Evolutionary conservation across 2,113 vertebrate species (phyloP).

Genomic region (Mirza zaza): DNA sequence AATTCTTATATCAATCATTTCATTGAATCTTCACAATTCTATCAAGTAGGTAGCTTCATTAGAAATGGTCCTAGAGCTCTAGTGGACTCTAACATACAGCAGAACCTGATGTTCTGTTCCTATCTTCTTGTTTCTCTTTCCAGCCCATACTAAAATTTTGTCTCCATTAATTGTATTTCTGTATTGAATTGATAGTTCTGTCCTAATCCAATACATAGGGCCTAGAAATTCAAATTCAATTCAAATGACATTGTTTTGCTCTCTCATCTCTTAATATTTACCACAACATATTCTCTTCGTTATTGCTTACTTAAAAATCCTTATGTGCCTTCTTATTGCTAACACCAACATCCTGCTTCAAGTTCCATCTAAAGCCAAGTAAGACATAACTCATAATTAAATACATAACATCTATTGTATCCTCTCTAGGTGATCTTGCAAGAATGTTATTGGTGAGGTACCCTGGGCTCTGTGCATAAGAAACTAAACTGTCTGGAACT

Average conservation of each 20-base stretch:
- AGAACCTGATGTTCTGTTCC: not conserved
- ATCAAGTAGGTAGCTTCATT: not conserved
- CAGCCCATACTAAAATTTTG: not conserved
- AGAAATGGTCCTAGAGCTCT: not conserved
- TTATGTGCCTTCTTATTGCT: not conserved
- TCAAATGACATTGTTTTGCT: not conserved
- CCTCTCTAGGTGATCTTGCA: not conserved
- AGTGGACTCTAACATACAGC: not conserved
- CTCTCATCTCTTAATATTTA: constrained; percentile 44
- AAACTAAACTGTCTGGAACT: not conserved
- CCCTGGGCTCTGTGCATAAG: not conserved
- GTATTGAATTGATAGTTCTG: constrained; percentile 10
- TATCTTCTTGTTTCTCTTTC: constrained; percentile 29
- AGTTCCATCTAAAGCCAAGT: not conserved
- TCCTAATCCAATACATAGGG: not conserved
- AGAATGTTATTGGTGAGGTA: not conserved
- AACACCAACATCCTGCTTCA: not conserved
- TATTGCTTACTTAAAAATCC: constrained; percentile 34
- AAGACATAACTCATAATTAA: constrained; percentile 30
- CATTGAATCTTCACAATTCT: not conserved
- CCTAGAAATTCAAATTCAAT: constrained; percentile 46
- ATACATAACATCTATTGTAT: not conserved
- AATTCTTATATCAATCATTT: not conserved
- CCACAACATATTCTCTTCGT: not conserved
- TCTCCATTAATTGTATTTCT: constrained; percentile 15